phyloP scores from a whole-genome alignment of 2,797 vertebrate genomes.

The Chelmon rostratus region DNA sequence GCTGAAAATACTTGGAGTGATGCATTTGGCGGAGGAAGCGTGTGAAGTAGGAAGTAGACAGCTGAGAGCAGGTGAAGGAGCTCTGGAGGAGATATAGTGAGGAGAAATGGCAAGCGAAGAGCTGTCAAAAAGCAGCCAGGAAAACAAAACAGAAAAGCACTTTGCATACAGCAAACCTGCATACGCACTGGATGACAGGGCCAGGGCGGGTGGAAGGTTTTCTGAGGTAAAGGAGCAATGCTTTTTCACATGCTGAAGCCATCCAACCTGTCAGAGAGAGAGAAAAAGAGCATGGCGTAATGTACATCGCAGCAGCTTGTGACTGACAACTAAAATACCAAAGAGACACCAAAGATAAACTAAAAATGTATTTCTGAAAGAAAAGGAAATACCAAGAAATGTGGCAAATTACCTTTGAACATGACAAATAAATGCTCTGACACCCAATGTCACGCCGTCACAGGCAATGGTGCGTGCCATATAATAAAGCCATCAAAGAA shows the following conservation, averaged over 20 bases:
- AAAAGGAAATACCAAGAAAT: conserved; percentile 1
- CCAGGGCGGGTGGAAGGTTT: conserved; percentile 85
- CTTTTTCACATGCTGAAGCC: conserved; percentile 81
- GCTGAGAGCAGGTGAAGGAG: conserved; percentile 17
- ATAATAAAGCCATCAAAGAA: conserved; percentile 1
- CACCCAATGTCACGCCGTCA: background rate
- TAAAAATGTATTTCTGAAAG: background rate
- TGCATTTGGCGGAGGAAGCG: conserved; percentile 9
- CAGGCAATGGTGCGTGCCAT: background rate
- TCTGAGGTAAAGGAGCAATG: conserved; percentile 75
- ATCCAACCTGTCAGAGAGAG: conserved; percentile 77
- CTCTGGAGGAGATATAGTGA: conserved; percentile 14
- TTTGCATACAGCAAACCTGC: conserved; percentile 26
- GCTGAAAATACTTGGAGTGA: conserved; percentile 16
- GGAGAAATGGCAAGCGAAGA: conserved; percentile 11
- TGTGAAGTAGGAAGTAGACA: conserved; percentile 34
- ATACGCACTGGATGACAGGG: conserved; percentile 22
- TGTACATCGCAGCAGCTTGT: background rate
- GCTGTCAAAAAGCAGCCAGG: conserved; percentile 27
- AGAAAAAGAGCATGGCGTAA: background rate
- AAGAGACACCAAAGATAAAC: conserved; percentile 7
- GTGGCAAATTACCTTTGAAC: conserved; percentile 1
- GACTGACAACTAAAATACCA: conserved; percentile 21
- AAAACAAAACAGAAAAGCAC: conserved; percentile 10
- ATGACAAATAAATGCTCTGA: conserved; percentile 3